phyloP scores from a whole-genome alignment of 2,113 vertebrate species.

The Phyllostomus hastatus region DNA sequence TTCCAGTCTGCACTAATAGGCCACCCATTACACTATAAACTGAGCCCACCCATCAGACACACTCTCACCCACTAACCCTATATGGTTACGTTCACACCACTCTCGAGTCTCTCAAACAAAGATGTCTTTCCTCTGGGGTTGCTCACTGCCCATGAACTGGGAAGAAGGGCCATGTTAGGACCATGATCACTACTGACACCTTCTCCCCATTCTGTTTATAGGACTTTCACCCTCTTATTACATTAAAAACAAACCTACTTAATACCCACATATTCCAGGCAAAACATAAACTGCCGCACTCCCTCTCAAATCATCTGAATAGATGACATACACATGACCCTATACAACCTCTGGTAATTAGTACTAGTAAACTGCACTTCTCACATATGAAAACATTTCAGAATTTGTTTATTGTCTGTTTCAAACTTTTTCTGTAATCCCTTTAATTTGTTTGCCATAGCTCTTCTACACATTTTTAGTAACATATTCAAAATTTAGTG shows the following conservation, averaged over 20 bases:
- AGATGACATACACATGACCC: neutral
- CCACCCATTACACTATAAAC: neutral
- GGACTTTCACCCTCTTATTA: neutral
- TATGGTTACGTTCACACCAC: neutral
- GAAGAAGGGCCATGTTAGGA: constrained; percentile 25
- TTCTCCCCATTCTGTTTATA: constrained; percentile 34
- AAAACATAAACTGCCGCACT: constrained; percentile 21
- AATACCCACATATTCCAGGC: neutral
- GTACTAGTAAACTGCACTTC: neutral
- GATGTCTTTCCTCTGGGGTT: neutral
- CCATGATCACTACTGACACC: neutral
- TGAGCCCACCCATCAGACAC: neutral
- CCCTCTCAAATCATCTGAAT: neutral
- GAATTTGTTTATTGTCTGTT: neutral
- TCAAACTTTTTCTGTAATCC: neutral
- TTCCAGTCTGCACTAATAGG: neutral
- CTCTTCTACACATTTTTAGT: neutral
- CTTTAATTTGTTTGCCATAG: neutral
- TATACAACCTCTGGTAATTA: neutral
- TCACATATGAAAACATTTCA: constrained; percentile 11
- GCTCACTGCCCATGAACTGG: neutral
- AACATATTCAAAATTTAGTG: neutral
- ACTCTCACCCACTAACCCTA: neutral
- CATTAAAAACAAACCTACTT: constrained; percentile 35
- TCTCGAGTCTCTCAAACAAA: neutral